A percentile compares a stretch with the other conserved stretches of the same genome.
phyloP scores from a whole-genome alignment of 1,140 invertebrate genomes.

The Pogonognathellus flavescens region DNA sequence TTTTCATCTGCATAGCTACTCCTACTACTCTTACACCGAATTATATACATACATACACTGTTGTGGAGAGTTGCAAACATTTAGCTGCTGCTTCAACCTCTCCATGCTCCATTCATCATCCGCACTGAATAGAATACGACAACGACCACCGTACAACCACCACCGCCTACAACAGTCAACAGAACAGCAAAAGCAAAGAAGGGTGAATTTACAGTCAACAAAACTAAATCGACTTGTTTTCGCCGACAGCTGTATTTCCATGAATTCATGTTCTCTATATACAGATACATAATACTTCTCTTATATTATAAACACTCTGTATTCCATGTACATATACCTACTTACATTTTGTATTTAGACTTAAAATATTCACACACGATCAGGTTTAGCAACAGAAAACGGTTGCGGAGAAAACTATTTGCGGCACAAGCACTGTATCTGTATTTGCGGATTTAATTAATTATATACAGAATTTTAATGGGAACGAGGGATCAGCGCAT shows the following conservation, averaged over 20 bases:
- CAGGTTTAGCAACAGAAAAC: too few relatives aligned
- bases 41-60: background rate
- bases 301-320: too few relatives aligned
- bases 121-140: constrained; percentile 32
- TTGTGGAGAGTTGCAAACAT: constrained; percentile 33
- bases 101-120: constrained; percentile 41
- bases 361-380: too few relatives aligned
- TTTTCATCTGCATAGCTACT: background rate
- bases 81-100: constrained; percentile 28
- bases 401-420: too few relatives aligned
- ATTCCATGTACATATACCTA: too few relatives aligned
- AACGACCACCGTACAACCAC: constrained; percentile 15
- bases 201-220: constrained; percentile 16
- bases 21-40: background rate
- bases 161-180: constrained; percentile 7
- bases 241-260: background rate
- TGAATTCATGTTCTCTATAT: too few relatives aligned
- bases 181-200: constrained; percentile 8
- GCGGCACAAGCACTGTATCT: too few relatives aligned
- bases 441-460: too few relatives aligned
- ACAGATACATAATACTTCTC: too few relatives aligned
- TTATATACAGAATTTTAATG: too few relatives aligned
- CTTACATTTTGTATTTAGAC: too few relatives aligned
- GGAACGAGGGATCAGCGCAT: too few relatives aligned
- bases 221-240: background rate